phyloP scores from a whole-genome alignment of 2,797 vertebrate species.

The Megaceryle alcyon region DNA sequence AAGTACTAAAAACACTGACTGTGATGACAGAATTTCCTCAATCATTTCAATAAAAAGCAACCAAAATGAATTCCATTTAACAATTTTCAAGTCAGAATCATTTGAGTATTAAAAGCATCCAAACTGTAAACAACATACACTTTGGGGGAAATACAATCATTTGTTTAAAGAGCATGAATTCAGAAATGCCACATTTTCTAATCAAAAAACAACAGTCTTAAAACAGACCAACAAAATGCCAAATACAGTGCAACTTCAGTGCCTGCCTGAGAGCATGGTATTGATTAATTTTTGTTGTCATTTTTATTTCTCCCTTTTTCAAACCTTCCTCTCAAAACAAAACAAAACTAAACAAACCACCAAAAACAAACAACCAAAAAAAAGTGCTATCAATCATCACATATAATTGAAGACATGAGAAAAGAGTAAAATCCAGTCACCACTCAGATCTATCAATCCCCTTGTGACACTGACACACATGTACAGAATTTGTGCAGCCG shows the following conservation, averaged over 20 bases:
- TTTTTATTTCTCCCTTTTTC: background rate
- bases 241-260: background rate
- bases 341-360: background rate
- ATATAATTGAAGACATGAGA: background rate
- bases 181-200: slow-evolving; percentile 1
- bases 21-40: background rate
- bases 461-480: background rate
- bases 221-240: background rate
- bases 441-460: background rate
- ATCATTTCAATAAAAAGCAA: slow-evolving; percentile 9
- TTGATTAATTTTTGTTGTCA: background rate
- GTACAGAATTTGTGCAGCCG: background rate
- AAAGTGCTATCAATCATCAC: background rate
- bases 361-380: too few relatives aligned
- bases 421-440: background rate
- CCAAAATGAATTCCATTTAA: background rate
- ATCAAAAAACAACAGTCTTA: background rate
- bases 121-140: background rate
- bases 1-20: background rate
- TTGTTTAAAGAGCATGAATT: background rate
- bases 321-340: background rate
- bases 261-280: background rate
- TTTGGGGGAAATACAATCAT: background rate
- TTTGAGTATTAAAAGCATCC: background rate
- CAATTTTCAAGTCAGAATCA: background rate